phyloP scores from a whole-genome alignment of 2,797 vertebrate species.

The Sphenodon punctatus region DNA sequence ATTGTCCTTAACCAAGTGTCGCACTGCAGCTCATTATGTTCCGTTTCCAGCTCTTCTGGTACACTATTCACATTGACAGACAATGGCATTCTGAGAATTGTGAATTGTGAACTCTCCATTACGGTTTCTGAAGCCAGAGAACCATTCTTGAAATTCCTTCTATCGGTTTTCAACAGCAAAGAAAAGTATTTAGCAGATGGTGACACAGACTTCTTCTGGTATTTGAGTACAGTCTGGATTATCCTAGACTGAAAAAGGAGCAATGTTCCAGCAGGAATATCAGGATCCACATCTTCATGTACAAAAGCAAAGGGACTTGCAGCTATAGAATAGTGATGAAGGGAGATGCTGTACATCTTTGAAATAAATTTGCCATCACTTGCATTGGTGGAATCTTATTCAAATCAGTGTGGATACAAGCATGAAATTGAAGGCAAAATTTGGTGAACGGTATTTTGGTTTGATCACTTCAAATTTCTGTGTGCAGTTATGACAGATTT shows the following conservation, averaged over 20 bases:
- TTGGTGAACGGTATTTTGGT: not conserved
- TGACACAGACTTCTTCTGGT: not conserved
- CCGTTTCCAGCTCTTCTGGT: too few relatives aligned
- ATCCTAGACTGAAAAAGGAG: not conserved
- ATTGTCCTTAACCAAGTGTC: too few relatives aligned
- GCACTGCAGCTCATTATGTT: too few relatives aligned
- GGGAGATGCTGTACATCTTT: not conserved
- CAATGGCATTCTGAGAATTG: slow-evolving; percentile 18
- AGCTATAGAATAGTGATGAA: not conserved
- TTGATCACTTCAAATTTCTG: not conserved
- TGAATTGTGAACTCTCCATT: slow-evolving; percentile 41
- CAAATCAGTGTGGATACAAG: not conserved
- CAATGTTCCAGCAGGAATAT: not conserved
- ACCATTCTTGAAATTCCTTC: not conserved
- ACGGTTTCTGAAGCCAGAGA: too few relatives aligned
- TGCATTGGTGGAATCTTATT: not conserved
- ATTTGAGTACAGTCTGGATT: not conserved
- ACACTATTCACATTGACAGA: not conserved
- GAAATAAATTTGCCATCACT: not conserved
- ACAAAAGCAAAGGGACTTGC: not conserved
- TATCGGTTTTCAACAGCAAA: not conserved
- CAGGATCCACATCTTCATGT: not conserved
- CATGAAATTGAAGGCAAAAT: not conserved
- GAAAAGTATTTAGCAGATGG: not conserved
- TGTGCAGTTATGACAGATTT: not conserved